Evolutionary conservation across 2,113 vertebrate genomes (phyloP).

Genomic region (Alectura lathami): DNA sequence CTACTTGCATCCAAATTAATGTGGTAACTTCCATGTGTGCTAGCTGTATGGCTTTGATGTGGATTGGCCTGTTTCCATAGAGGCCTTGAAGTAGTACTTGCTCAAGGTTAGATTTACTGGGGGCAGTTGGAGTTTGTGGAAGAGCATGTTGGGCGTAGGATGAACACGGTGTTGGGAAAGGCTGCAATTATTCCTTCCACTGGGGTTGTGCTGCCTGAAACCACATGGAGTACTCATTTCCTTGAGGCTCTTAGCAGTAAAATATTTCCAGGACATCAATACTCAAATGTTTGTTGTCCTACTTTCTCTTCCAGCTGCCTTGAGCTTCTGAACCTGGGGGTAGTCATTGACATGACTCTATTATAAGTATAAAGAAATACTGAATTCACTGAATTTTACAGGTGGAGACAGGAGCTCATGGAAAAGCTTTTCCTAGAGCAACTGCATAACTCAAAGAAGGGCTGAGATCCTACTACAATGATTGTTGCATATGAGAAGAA

Average conservation of each 20-base stretch:
- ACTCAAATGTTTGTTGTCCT: not conserved
- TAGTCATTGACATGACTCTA: not conserved
- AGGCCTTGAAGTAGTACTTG: not conserved
- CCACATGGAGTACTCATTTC: not conserved
- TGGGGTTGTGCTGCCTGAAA: not conserved
- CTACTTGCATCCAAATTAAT: not conserved
- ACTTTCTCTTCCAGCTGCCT: not conserved
- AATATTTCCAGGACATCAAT: not conserved
- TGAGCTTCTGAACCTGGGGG: not conserved
- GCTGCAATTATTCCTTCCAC: not conserved
- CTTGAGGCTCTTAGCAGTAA: not conserved
- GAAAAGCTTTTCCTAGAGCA: not conserved
- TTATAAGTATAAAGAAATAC: not conserved
- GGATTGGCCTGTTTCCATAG: not conserved
- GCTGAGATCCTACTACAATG: not conserved
- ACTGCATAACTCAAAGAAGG: not conserved
- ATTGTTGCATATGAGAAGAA: not conserved
- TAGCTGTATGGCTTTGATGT: not conserved
- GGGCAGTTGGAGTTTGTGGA: not conserved
- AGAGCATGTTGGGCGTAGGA: not conserved
- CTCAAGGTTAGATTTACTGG: not conserved
- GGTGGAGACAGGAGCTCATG: not conserved
- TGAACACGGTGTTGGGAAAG: fast-evolving
- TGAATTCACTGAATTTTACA: not conserved
- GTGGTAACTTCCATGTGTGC: not conserved